Base-by-base conservation (phyloP, 1,140 invertebrate species). In the Drosophila rhopaloa region DNA sequence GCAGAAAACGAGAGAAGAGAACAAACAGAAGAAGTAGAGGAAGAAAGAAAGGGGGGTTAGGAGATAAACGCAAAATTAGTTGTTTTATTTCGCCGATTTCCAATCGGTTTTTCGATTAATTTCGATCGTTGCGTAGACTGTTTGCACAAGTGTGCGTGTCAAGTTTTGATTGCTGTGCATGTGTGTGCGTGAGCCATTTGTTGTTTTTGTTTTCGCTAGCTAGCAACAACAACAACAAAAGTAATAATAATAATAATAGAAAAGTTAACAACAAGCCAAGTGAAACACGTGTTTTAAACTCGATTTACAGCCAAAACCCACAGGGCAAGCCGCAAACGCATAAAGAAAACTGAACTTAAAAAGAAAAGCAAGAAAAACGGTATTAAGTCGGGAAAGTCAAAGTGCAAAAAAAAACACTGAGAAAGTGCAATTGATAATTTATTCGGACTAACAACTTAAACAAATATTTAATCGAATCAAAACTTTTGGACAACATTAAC, bases 281-380 rank as follows among this genome's bases (percentile, higher is more conserved):
- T 66, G 63, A 72, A 76, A 76, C 73, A 76, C 73, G 73, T 76
- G 73, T 76, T 76, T 76, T 76, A 51, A 16, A 51, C 54, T 44
- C 44, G 41, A 44, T 48, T 41, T 76, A 13, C 40, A 32, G 38
- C 19, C 35, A 27, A 11, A 41, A 73, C 40, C 48, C 44, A 38
- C 63, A 86, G 79, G 82, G 86, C 68, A 66, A 76, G 43, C 46
- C 47, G 14, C 44, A 38, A 38, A 59, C 38, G 41, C 56, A 27
- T 13, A 56, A 55, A 41, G 7, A 44, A 41, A 48, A 51, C 4
- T 37, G 5, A 19, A 19, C 14, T 7, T 11, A 50, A 41, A 54
- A 32, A 54, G 16, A 50, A 29, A 54, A 53, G 13, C 19, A 29
- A 37, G 10, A 53, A 77, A 65, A 67, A 46, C 71, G 44, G 43